These are phyloP conservation scores for Aramus guarauna DNA, from an alignment of 2,113 vertebrate genomes.

Conservation along the genomic window DNA sequence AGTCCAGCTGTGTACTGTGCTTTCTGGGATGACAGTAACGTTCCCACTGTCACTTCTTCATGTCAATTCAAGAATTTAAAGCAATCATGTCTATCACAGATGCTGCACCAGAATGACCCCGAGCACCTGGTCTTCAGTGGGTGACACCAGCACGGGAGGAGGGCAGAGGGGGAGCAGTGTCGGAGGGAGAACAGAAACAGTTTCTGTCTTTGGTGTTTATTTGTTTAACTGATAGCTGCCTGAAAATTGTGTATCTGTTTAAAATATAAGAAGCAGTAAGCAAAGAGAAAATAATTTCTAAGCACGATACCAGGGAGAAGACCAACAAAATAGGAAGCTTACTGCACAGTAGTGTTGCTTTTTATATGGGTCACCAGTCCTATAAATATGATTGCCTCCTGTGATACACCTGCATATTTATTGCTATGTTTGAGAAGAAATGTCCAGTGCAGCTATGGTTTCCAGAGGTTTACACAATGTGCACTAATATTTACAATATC, in stretches of 20 bases:
- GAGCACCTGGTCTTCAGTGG: not conserved
- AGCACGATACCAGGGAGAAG: not conserved
- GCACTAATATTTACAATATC: not conserved
- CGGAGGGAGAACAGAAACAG: not conserved
- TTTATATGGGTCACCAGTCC: not conserved
- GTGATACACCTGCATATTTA: not conserved
- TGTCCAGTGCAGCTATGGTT: not conserved
- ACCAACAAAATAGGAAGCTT: not conserved
- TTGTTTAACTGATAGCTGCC: not conserved
- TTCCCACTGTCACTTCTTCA: not conserved
- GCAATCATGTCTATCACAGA: not conserved
- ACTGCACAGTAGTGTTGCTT: accelerated
- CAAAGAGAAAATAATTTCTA: not conserved
- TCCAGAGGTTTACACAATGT: not conserved
- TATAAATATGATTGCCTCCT: not conserved
- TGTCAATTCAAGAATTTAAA: not conserved
- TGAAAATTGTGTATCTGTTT: not conserved
- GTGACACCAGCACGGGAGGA: accelerated
- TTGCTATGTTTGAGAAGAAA: not conserved
- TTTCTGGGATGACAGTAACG: not conserved
- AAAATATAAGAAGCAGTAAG: not conserved
- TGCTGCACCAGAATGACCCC: not conserved
- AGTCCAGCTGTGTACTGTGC: not conserved
- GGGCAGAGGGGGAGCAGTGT: accelerated
- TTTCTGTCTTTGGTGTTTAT: not conserved